Base-by-base conservation (phyloP, 2,797 vertebrate species). In the Poeciliopsis presidionis region DNA sequence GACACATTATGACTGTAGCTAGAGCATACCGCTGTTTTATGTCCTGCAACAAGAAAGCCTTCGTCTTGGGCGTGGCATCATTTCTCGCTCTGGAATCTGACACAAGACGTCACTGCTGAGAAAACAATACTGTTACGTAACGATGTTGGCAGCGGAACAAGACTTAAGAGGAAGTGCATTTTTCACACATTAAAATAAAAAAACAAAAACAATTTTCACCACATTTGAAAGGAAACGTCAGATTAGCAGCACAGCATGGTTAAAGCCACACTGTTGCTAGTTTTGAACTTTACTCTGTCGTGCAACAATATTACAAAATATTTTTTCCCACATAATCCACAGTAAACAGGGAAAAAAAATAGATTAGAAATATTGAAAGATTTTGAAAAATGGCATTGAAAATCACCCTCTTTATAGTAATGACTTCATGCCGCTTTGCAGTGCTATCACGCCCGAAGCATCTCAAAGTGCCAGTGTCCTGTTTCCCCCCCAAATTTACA, bases 381-480 rank as follows among this genome's bases (percentile, higher is more conserved):
- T 57, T 61, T 61, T 61, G 41, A n/a, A 70, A 70, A 70, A 45
- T 61, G 16, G 30, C 13, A 33, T 18, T 61, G 59, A 63, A 39
- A 63, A 63, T 65, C 30, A 20, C 33, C 7, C 7, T 1, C 33
- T 36, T 39, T 11, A 9, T 11, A 65, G 33, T 39, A 33, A 59
- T 59, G 59, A 33, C 36, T 65, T 39, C 22, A 5, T 22, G 9
- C 39, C 67, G 28, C 59, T 87, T 72, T 69, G 9, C 49, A 41
- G 39, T 57, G 39, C 28, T 18, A 67, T 77, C 18, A 30, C 33
- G 18, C 72, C 75, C 2, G 20, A 69, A 20, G 25, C 13, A 73
- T 2, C 59, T n/a, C 14, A 46, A 33, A 79, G 77, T 75, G 84
- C 61, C 63, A 84, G 85, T 87, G 81, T 72, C 80, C 78, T 13